Conservation (phyloP, 2,797 vertebrate genomes). For the Sebastes hubbsi region DNA sequence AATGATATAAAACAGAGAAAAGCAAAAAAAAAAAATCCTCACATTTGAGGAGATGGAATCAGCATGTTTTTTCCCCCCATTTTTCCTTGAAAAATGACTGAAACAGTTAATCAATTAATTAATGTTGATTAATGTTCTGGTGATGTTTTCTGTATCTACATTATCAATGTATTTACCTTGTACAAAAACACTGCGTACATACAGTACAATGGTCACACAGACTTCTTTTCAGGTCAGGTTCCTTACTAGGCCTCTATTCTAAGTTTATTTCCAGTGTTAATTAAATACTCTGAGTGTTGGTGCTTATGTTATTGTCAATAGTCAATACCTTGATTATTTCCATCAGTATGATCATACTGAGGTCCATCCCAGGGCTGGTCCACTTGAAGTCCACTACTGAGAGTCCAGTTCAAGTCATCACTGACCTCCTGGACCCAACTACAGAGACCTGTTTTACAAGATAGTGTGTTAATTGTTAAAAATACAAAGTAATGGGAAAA, state of each 20-base stretch:
- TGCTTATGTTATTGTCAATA: background rate
- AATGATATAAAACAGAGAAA: background rate
- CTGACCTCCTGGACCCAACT: slow-evolving; percentile 74
- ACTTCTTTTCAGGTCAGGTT: background rate
- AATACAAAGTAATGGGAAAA: background rate
- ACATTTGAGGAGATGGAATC: background rate
- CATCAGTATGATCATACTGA: slow-evolving; percentile 78
- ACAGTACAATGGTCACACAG: background rate
- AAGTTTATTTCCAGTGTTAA: background rate
- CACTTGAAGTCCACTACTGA: slow-evolving; percentile 63
- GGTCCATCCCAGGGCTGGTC: slow-evolving; percentile 72
- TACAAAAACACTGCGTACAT: background rate
- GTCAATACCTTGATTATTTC: slow-evolving; percentile 74
- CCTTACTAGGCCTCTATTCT: background rate
- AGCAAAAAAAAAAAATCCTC: background rate
- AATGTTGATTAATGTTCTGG: background rate
- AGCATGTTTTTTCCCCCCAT: background rate
- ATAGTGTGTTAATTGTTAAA: background rate
- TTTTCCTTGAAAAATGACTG: background rate
- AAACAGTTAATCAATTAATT: background rate
- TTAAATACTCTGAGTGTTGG: background rate
- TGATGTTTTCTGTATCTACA: background rate
- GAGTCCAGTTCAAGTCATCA: slow-evolving; percentile 73
- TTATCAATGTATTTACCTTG: background rate
- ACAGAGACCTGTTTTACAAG: slow-evolving; percentile 73